phyloP scores from a whole-genome alignment of 2,797 vertebrate genomes.

The Helostoma temminkii region DNA sequence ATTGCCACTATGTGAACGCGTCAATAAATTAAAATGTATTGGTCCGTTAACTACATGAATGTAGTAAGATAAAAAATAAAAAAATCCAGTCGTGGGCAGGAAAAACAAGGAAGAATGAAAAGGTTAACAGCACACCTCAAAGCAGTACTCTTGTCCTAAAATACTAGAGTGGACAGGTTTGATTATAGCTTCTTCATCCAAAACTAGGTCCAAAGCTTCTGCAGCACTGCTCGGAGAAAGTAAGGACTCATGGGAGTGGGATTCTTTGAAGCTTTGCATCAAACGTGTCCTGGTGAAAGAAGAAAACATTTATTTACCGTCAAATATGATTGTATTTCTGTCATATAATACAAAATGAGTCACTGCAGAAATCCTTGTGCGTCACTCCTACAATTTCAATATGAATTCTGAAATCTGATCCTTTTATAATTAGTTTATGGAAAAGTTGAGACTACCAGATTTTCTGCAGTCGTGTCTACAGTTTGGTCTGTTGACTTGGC shows the following conservation, averaged over 20 bases:
- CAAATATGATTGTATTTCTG: slow-evolving; percentile 12
- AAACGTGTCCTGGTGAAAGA: slow-evolving; percentile 87
- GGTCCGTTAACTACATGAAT: slow-evolving; percentile 14
- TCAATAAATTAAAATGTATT: not conserved
- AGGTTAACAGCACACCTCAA: slow-evolving; percentile 85
- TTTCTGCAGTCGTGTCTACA: slow-evolving; percentile 36
- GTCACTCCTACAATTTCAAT: slow-evolving; percentile 31
- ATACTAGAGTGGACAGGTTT: slow-evolving; percentile 97
- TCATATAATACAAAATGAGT: slow-evolving; percentile 39
- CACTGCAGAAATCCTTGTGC: slow-evolving; percentile 22
- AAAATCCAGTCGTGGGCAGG: not conserved
- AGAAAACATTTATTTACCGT: slow-evolving; percentile 37
- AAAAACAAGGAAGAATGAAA: not conserved
- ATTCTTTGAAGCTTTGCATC: slow-evolving; percentile 98
- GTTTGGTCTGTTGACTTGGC: slow-evolving; percentile 45
- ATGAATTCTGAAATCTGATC: slow-evolving; percentile 40
- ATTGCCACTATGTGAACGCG: not conserved
- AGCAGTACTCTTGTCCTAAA: slow-evolving; percentile 96
- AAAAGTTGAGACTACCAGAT: slow-evolving; percentile 43
- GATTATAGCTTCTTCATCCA: slow-evolving; percentile 96
- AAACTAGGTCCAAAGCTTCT: slow-evolving; percentile 93
- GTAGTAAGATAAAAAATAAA: not conserved
- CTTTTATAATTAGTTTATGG: slow-evolving; percentile 59
- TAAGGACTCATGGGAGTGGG: slow-evolving; percentile 95
- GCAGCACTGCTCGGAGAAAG: slow-evolving; percentile 95